Evolutionary conservation across 1,140 invertebrate species (phyloP).

Genomic region (Pseudomyrmex concolor): DNA sequence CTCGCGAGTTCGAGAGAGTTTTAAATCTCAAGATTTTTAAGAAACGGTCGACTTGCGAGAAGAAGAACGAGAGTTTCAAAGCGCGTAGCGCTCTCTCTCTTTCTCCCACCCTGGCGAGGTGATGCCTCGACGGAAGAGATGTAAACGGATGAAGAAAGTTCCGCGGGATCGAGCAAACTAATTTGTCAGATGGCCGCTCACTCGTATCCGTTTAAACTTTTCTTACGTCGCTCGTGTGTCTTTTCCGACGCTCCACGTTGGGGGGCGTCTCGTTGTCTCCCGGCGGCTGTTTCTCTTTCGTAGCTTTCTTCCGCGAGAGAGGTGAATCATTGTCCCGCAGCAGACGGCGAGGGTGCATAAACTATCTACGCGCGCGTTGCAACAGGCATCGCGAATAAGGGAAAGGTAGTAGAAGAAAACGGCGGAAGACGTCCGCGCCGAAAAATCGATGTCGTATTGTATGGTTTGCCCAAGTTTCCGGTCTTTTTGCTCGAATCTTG

Average conservation of each 20-base stretch:
- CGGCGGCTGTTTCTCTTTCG: constrained; percentile 14
- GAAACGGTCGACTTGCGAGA: neutral
- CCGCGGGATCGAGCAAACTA: constrained; percentile 42
- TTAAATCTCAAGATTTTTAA: constrained; percentile 17
- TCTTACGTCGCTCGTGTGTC: constrained; percentile 40
- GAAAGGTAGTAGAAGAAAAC: neutral
- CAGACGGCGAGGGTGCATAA: constrained; percentile 40
- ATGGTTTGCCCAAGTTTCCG: constrained; percentile 56
- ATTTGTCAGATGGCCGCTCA: constrained; percentile 54
- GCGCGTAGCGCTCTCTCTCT: neutral
- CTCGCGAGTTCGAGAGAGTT: neutral
- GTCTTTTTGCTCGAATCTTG: constrained; percentile 29
- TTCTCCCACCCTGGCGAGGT: neutral
- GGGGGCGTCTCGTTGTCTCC: neutral
- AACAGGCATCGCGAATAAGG: constrained; percentile 22
- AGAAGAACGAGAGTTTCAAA: neutral
- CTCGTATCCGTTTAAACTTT: constrained; percentile 56
- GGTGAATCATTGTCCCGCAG: constrained; percentile 57
- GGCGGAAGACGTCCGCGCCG: neutral
- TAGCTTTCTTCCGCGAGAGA: neutral
- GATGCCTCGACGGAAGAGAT: constrained; percentile 27
- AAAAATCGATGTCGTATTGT: constrained; percentile 62
- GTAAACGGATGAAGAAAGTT: constrained; percentile 60
- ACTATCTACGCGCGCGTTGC: constrained; percentile 38
- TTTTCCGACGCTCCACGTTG: constrained; percentile 25